phyloP scores from a whole-genome alignment of 2,797 vertebrate species.

The Salmo trutta region DNA sequence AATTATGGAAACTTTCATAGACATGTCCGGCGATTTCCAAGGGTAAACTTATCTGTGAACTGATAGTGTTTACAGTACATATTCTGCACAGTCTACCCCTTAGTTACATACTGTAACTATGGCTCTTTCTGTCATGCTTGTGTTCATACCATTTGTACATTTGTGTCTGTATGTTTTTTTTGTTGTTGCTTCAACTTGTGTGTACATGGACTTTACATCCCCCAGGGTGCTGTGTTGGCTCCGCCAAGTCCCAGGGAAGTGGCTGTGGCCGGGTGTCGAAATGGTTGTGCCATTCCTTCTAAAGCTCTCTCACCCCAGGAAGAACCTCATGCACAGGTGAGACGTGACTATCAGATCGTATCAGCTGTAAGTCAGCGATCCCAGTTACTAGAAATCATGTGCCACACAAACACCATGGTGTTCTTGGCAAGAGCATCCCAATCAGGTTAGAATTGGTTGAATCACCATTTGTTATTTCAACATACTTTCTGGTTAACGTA shows the following conservation, averaged over 20 bases:
- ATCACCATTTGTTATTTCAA: too few species aligned
- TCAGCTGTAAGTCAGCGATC: background rate
- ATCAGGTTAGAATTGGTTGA: background rate
- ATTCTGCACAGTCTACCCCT: too few species aligned
- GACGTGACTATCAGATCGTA: conserved; percentile 26
- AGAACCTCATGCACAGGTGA: conserved; percentile 38
- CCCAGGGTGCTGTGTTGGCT: conserved; percentile 18
- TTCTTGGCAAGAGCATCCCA: background rate
- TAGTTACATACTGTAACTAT: too few species aligned
- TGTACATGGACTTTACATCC: background rate
- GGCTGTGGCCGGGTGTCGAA: conserved; percentile 11
- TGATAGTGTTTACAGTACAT: too few species aligned
- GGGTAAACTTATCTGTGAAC: too few species aligned
- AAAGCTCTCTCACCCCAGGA: conserved; percentile 3
- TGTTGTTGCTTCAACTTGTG: background rate
- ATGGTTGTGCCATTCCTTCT: background rate
- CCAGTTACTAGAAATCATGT: background rate
- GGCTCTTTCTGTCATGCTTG: too few species aligned
- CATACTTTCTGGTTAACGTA: too few species aligned
- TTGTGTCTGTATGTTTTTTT: background rate
- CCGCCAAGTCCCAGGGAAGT: background rate
- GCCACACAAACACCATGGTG: background rate
- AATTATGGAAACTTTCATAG: too few species aligned
- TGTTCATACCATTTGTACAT: too few species aligned
- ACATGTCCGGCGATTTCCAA: too few species aligned